phyloP scores from a whole-genome alignment of 2,797 vertebrate species.

The Poecile montanus region DNA sequence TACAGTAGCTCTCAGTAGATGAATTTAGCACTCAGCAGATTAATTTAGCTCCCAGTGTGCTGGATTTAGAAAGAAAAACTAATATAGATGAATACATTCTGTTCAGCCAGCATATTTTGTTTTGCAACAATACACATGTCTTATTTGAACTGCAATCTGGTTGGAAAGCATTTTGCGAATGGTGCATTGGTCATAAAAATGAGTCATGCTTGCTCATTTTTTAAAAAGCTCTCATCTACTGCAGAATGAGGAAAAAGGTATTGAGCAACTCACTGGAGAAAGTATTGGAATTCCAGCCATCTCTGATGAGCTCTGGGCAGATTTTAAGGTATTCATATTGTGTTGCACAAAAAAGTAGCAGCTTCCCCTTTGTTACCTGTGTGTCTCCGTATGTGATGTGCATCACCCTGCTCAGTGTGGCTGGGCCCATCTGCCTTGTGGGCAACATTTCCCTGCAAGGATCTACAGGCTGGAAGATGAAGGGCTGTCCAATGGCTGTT shows the following conservation, averaged over 20 bases:
- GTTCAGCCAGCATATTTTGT: constrained; percentile 71
- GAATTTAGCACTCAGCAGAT: constrained; percentile 71
- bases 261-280: constrained; percentile 29
- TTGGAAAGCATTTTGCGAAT: constrained; percentile 53
- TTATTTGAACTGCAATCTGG: constrained; percentile 67
- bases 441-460: background rate
- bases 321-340: background rate
- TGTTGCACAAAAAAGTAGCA: background rate
- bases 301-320: background rate
- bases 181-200: constrained; percentile 68
- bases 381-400: background rate
- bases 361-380: background rate
- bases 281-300: background rate
- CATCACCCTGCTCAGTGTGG: background rate
- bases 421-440: background rate
- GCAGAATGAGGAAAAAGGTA: constrained; percentile 36
- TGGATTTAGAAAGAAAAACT: constrained; percentile 69
- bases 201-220: constrained; percentile 67
- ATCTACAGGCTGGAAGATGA: background rate
- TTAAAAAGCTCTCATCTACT: constrained; percentile 36
- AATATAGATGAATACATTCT: constrained; percentile 68
- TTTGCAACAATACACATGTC: constrained; percentile 70
- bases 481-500: background rate
- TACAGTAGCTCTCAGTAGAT: constrained; percentile 65
- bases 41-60: constrained; percentile 67